A percentile compares a stretch with the other conserved stretches of the same genome.
These are phyloP conservation scores for Balanococcus diminutus DNA, from an alignment of 2,888 invertebrate genomes.

Conservation along the genomic window DNA sequence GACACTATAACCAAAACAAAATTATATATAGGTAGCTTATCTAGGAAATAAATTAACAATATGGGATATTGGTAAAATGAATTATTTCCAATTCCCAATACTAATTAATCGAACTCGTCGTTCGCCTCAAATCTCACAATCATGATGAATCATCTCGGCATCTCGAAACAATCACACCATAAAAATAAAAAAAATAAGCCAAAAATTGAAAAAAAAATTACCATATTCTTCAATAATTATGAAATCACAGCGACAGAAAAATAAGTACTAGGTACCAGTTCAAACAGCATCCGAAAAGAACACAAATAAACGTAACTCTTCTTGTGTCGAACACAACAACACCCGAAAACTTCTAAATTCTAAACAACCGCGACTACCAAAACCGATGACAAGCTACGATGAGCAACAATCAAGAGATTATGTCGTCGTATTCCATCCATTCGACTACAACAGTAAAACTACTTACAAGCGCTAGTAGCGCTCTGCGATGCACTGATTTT, in stretches of 20 bases:
- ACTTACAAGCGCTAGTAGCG: not conserved
- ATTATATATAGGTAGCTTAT: not conserved
- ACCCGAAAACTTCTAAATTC: not conserved
- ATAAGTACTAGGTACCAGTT: not conserved
- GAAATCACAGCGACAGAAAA: not conserved
- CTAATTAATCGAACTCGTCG: too few relatives aligned
- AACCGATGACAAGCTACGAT: not conserved
- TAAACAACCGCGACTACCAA: not conserved
- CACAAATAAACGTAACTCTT: not conserved
- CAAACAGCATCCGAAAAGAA: not conserved
- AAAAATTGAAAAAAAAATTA: not conserved
- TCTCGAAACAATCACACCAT: too few relatives aligned
- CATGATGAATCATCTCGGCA: too few relatives aligned
- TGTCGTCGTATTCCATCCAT: not conserved
- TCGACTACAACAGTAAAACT: not conserved
- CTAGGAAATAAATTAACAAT: not conserved
- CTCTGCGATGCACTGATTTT: not conserved
- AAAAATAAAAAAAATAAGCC: too few relatives aligned
- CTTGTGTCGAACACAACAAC: not conserved
- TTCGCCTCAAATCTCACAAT: too few relatives aligned
- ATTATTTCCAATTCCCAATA: too few relatives aligned
- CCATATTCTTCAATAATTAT: not conserved
- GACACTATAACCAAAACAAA: not conserved
- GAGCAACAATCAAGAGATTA: not conserved
- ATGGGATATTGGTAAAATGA: too few relatives aligned